Conservation (phyloP, 1,140 invertebrate species). For the Anastrepha ludens region DNA sequence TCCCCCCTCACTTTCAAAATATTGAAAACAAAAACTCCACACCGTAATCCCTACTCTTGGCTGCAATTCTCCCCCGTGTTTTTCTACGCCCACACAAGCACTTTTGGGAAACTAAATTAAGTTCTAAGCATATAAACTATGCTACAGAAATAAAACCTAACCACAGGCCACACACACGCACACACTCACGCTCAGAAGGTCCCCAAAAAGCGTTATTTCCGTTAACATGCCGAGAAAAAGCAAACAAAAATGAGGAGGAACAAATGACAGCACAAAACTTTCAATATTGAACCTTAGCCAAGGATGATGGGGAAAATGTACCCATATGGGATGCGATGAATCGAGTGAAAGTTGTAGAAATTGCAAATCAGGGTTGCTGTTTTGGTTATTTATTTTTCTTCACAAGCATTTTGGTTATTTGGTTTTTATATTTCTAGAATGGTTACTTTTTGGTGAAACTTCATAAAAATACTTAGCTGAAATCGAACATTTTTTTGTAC, state of each 20-base stretch:
- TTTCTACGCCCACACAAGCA: not conserved
- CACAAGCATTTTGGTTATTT: too few species aligned
- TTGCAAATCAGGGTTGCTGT: too few species aligned
- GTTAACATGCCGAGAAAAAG: not conserved
- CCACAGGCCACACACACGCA: not conserved
- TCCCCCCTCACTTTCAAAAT: not conserved
- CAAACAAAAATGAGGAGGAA: not conserved
- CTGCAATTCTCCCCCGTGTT: not conserved
- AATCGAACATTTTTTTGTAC: too few species aligned
- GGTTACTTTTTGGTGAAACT: too few species aligned
- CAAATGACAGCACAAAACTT: conserved; percentile 17
- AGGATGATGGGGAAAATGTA: not conserved
- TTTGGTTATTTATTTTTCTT: too few species aligned
- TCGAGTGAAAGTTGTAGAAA: too few species aligned
- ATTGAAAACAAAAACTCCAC: not conserved
- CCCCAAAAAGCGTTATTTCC: not conserved
- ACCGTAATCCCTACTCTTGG: not conserved
- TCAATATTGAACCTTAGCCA: not conserved
- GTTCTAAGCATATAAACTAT: conserved; percentile 31
- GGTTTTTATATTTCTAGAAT: too few species aligned
- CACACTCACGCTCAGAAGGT: not conserved
- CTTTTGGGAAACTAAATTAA: conserved; percentile 7
- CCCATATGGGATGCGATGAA: too few species aligned
- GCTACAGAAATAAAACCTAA: not conserved
- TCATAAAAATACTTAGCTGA: too few species aligned